Conservation (phyloP, 2,888 invertebrate genomes). For the Acanthosepion lycidas region DNA sequence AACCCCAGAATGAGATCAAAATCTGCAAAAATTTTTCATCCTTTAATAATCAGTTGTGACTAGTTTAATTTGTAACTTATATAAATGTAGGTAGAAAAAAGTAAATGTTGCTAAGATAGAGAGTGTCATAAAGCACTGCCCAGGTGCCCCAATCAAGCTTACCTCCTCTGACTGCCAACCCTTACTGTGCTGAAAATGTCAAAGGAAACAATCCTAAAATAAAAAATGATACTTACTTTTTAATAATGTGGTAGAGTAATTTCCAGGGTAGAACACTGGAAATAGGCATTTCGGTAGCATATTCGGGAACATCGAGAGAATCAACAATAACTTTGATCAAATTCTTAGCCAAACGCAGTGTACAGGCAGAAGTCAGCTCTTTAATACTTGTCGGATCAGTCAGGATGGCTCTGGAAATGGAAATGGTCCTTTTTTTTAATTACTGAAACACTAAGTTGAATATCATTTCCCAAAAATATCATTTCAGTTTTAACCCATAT, state of each 20-base stretch:
- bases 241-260: conserved; percentile 85
- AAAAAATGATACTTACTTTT: conserved; percentile 74
- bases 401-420: conserved; percentile 55
- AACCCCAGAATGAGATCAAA: too few species aligned
- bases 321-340: conserved; percentile 85
- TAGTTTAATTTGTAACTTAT: too few species aligned
- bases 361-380: conserved; percentile 78
- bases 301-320: conserved; percentile 84
- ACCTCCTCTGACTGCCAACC: too few species aligned
- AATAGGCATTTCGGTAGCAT: conserved; percentile 80
- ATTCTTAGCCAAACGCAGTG: conserved; percentile 83
- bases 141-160: too few species aligned
- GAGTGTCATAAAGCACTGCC: too few species aligned
- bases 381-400: conserved; percentile 61
- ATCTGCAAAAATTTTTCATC: too few species aligned
- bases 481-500: too few species aligned
- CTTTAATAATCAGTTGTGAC: too few species aligned
- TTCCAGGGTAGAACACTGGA: conserved; percentile 87
- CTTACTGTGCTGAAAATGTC: too few species aligned
- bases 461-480: background rate
- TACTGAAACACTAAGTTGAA: background rate
- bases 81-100: too few species aligned
- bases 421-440: background rate
- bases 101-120: too few species aligned
- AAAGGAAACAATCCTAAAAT: too few species aligned